Evolutionary conservation across 2,797 vertebrate species (phyloP), one percentile per base, ranked within the genome.

Genomic region (Parotocinclus haroldoi): DNA sequence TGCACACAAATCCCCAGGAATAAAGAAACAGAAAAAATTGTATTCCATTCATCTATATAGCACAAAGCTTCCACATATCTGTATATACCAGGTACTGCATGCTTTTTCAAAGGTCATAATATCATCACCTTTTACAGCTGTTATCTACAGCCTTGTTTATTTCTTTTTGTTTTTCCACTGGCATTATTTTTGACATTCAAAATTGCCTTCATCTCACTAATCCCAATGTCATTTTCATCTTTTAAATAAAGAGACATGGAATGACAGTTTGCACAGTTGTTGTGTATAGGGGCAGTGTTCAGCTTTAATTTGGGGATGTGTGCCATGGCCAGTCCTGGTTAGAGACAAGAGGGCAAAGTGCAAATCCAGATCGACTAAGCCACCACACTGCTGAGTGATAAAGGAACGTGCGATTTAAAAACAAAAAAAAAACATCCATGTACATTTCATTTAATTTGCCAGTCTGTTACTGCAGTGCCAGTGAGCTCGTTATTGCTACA

Each of bases 1-100:
- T 17, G 19, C 39, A 61, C 3, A 12, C 54, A 55, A 59, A 61
- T 19, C 60, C 58, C 3, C 37, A 56, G 36, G 58, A 38, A 61
- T 69, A 76, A 69, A 70, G 64, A 67, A 49, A 58, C 55, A 67
- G 63, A 68, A 67, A 67, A 38, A 73, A 72, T 79, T 74, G 59
- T 69, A 53, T 68, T 79, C 68, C 38, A 60, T 53, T 64, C 59
- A 17, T 59, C 50, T 54, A 42, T 37, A 19, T 60, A 57, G 56
- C 62, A 56, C 37, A 59, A 58, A 46, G 50, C 46, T 72, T 45
- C 19, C 66, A 51, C 53, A 69, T 57, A 9, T 27, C 10, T 18
- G 42, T 60, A 45, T 57, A 48, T 56, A 58, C 52, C 38, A 27
- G 37, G 65, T 69, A 55, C 45, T 68, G 52, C 63, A 66, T 63